Base-by-base conservation (phyloP, 1,140 invertebrate genomes). In the Drosophila navojoa region DNA sequence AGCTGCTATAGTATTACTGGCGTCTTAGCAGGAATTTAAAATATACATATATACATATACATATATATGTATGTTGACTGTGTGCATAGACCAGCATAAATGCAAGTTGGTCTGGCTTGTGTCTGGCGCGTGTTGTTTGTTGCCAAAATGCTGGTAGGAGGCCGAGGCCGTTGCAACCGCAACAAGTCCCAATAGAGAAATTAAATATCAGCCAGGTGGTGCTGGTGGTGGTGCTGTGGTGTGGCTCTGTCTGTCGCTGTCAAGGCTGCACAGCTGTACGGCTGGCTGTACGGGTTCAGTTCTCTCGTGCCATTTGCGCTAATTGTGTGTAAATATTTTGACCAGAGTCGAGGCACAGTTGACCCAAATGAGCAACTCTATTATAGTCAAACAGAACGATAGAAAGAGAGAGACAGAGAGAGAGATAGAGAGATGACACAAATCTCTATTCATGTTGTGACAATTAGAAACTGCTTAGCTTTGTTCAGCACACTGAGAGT, bases 301-400 rank as follows among this genome's bases (percentile, higher is more conserved):
- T 38, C 35, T 50, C 82, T 86, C 82, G 79, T 89, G 81, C 76
- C 79, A 77, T 78, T 80, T 87, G n/a, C 84, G 84, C 82, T 87
- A 87, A 87, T 87, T 87, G 82, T 87, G 76, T 87, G 76, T 87
- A 87, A 87, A 87, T 87, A 86, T 86, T 73, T 78, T 86, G 82
- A 76, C 50, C 68, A 73, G 42, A 58, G 16, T 16, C 45, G 58
- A 64, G 53, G 15, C 71, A 38, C 35, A 38, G 35, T 38, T 38
- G 35, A 11, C 35, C 35, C 35, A 74, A 70, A 61, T 70, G 57
- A 73, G 71, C 42, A 54, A 38, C 61, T 42, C 45, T 40, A 53
- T 54, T 29, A 35, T 76, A 11, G 35, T 2, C 35, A 38, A 29
- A 29, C 19, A 22, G 32, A 7, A 71, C 66, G 60, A 64, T 60